phyloP scores from a whole-genome alignment of 37 sponge, comb jelly and placozoan species.

The Aphrocallistes beatrix region DNA sequence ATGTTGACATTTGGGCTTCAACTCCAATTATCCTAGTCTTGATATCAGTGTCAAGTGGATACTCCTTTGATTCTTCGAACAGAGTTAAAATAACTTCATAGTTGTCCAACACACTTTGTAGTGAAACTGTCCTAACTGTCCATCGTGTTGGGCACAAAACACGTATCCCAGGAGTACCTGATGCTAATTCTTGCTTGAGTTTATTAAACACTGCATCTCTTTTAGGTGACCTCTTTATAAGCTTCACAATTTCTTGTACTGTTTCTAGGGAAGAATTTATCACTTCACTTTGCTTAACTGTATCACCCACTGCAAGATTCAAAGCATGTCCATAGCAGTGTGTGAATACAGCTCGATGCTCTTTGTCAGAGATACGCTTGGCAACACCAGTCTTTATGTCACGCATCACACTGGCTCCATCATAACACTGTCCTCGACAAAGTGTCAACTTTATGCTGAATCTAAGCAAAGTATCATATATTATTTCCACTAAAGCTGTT shows the following conservation, averaged over 20 bases:
- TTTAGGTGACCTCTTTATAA: constrained; percentile 46
- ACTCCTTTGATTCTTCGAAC: constrained; percentile 22
- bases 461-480: constrained; percentile 25
- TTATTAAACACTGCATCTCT: constrained; percentile 33
- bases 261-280: constrained; percentile 33
- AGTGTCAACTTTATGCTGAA: constrained; percentile 21
- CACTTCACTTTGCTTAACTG: constrained; percentile 25
- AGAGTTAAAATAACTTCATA: constrained; percentile 20
- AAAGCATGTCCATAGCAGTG: constrained; percentile 29
- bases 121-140: constrained; percentile 34
- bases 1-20: constrained; percentile 34
- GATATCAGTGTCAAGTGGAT: constrained; percentile 28
- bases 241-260: constrained; percentile 35
- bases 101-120: constrained; percentile 29
- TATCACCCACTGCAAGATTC: constrained; percentile 34
- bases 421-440: constrained; percentile 27
- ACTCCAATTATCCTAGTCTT: constrained; percentile 36
- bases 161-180: constrained; percentile 31
- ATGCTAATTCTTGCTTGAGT: constrained; percentile 21
- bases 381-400: constrained; percentile 15
- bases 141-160: constrained; percentile 36
- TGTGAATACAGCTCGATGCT: constrained; percentile 24
- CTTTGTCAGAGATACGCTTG: neutral
- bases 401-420: constrained; percentile 22
- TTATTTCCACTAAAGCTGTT: constrained; percentile 20